Conservation (phyloP, 2,888 invertebrate genomes). For the Tinea trinotella region DNA sequence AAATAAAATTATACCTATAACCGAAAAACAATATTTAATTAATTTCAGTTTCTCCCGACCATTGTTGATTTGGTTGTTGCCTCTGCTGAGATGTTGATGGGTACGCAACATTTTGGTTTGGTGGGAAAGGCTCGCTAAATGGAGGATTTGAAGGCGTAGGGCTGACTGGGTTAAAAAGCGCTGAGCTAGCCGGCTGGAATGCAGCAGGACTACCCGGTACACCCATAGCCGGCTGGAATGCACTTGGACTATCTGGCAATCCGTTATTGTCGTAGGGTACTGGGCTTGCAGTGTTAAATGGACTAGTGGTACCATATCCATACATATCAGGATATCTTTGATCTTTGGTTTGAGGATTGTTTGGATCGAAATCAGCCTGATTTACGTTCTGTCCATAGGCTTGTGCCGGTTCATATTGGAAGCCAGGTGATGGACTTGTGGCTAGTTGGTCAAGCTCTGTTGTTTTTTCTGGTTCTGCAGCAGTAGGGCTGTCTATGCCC, state of each 20-base stretch:
- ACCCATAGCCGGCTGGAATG: background rate
- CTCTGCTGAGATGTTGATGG: slow-evolving; percentile 18
- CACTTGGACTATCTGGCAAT: background rate
- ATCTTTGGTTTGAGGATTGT: background rate
- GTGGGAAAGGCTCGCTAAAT: background rate
- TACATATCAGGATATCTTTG: slow-evolving; percentile 1
- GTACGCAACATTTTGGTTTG: background rate
- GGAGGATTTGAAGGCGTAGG: background rate
- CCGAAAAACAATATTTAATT: slow-evolving; percentile 34
- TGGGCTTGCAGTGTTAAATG: background rate
- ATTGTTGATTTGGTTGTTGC: slow-evolving; percentile 32
- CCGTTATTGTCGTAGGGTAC: background rate
- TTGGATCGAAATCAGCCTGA: background rate
- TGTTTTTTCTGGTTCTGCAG: slow-evolving; percentile 45
- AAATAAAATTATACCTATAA: background rate
- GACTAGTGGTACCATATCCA: background rate
- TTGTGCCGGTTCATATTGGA: slow-evolving; percentile 34
- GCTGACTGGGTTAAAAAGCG: background rate
- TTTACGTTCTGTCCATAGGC: slow-evolving; percentile 18
- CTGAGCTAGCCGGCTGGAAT: background rate
- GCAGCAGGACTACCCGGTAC: background rate
- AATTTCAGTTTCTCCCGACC: slow-evolving; percentile 60
- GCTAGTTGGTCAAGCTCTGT: slow-evolving; percentile 29
- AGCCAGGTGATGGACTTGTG: slow-evolving; percentile 26
- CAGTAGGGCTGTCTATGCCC: slow-evolving; percentile 52